Evolutionary conservation across 1,140 invertebrate genomes (phyloP).

Genomic region (Helicoverpa armigera): DNA sequence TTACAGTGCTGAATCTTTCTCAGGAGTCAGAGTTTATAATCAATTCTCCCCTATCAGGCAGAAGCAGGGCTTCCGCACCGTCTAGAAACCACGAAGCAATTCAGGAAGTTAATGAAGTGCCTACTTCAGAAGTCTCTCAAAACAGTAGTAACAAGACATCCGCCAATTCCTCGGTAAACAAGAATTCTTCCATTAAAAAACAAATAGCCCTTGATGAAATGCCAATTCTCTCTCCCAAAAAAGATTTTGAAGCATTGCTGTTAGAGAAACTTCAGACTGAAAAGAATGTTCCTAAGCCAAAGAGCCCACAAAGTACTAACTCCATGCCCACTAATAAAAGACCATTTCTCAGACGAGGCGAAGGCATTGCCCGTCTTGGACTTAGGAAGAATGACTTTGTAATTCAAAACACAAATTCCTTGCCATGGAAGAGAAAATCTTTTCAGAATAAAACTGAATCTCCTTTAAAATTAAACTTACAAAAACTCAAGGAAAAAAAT

Average conservation of each 20-base stretch:
- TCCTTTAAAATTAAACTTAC: slow-evolving; percentile 34
- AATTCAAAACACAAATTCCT: slow-evolving; percentile 78
- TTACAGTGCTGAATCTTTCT: slow-evolving; percentile 77
- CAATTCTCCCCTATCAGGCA: slow-evolving; percentile 66
- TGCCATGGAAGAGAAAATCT: slow-evolving; percentile 75
- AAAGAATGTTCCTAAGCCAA: slow-evolving; percentile 48
- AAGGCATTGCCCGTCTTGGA: slow-evolving; percentile 78
- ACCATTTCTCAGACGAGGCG: slow-evolving; percentile 75
- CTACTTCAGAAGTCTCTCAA: neutral
- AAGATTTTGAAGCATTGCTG: slow-evolving; percentile 77
- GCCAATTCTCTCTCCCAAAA: slow-evolving; percentile 79
- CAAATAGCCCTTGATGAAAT: slow-evolving; percentile 81
- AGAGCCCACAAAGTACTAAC: slow-evolving; percentile 48
- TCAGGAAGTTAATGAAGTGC: neutral
- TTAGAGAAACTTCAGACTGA: slow-evolving; percentile 74
- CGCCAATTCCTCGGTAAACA: slow-evolving; percentile 10
- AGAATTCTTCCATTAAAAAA: slow-evolving; percentile 58
- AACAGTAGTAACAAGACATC: slow-evolving; percentile 7
- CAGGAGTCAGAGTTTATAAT: slow-evolving; percentile 76
- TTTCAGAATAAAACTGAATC: slow-evolving; percentile 49
- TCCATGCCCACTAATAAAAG: slow-evolving; percentile 58
- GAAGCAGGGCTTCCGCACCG: slow-evolving; percentile 53
- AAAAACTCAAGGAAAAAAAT: slow-evolving; percentile 35
- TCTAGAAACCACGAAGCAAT: neutral
- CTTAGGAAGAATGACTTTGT: slow-evolving; percentile 72